Percentiles rank a stretch among this genome's conserved stretches.
Conservation (phyloP, 2,888 invertebrate genomes). For the Trichogramma evanescens region DNA sequence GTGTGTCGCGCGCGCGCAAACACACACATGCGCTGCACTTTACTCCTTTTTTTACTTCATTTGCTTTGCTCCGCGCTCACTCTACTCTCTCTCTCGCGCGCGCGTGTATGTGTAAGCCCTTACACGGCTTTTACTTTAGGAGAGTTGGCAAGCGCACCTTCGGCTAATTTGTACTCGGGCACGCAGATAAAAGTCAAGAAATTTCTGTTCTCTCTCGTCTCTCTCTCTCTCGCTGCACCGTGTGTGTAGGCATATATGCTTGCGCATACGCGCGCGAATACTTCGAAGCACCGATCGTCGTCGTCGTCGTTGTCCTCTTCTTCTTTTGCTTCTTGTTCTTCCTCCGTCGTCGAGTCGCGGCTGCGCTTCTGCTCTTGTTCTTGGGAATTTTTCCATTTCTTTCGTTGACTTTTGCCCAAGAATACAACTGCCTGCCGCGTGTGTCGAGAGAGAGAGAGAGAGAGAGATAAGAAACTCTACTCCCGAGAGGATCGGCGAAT, state of each 20-base stretch:
- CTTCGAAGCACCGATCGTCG: too few relatives aligned
- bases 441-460: background rate
- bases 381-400: too few relatives aligned
- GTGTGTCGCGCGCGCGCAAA: background rate
- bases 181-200: slow-evolving; percentile 26
- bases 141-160: slow-evolving; percentile 30
- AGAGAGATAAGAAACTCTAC: background rate
- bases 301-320: too few relatives aligned
- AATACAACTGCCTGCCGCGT: background rate
- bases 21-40: slow-evolving; percentile 1
- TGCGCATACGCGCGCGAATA: background rate
- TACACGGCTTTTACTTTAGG: slow-evolving; percentile 44
- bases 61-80: slow-evolving; percentile 20
- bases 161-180: slow-evolving; percentile 40
- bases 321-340: too few relatives aligned
- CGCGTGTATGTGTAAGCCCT: slow-evolving; percentile 28
- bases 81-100: slow-evolving; percentile 18
- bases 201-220: background rate
- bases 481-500: background rate
- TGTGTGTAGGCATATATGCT: background rate
- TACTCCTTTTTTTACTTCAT: background rate
- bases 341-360: too few relatives aligned
- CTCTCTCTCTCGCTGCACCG: background rate
- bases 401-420: background rate
- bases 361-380: too few relatives aligned